Evolutionary conservation across 2,797 vertebrate species (phyloP), one percentile per base, ranked within the genome.

Genomic region (Danio albolineatus): DNA sequence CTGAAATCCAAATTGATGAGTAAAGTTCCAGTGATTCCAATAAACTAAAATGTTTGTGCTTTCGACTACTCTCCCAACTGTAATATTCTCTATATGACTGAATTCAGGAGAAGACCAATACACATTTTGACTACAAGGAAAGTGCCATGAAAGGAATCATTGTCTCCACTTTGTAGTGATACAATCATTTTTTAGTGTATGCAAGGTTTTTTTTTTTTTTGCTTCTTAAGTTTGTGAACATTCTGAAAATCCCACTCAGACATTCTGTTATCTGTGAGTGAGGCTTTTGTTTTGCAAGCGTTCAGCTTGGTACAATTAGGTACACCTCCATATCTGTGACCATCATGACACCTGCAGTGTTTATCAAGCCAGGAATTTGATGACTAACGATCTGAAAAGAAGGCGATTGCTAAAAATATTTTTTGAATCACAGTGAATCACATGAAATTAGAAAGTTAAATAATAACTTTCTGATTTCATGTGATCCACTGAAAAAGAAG

Each of bases 381-480:
- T 36, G 14, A 66, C 19, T 66, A 66, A 67, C 5, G 4, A 67
- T 49, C 64, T 9, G 13, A 67, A 67, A 67, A 67, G 21, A 67
- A 38, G 46, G 21, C 8, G 5, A 67, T 21, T 38, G 36, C 65
- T 67, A 67, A 67, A 49, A 67, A 51, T 67, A 67, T 28, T 49
- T 10, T 38, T n/a, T 67, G 44, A 49, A 67, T 67, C 64, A 48
- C 17, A 49, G 13, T 67, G 64, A 67, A 46, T 67, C 44, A 64
- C n/a, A 64, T 66, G 6, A 66, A 48, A 46, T 46, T 36, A 8
- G 36, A 6, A 36, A 59, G 57, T 67, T 49, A 67, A 28, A 28
- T 28, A 28, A 28, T 28, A 28, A 28, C 28, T 28, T 28, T 28
- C 28, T 28, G 28, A 28, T 28, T 28, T 28, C 3, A 28, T 28